Evolutionary conservation across 2,797 vertebrate genomes (phyloP).

Genomic region (Pseudochromis fuscus): DNA sequence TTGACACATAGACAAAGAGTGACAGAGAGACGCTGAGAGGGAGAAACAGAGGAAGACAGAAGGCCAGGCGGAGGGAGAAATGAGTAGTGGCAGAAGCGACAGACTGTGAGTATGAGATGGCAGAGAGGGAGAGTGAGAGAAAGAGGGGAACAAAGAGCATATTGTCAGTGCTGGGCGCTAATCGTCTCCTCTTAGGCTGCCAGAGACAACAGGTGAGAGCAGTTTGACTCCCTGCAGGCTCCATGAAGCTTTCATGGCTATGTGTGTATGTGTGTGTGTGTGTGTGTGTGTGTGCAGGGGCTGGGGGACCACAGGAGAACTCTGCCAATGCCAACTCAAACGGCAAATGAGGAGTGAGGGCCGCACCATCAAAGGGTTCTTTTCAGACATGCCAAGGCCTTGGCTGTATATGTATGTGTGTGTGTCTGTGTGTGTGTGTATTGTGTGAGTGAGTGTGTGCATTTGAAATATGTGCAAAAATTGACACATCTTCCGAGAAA

Average conservation of each 20-base stretch:
- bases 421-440: constrained; percentile 6
- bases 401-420: constrained; percentile 17
- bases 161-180: constrained; percentile 83
- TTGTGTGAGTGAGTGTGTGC: neutral
- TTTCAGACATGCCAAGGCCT: constrained; percentile 71
- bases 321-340: constrained; percentile 79
- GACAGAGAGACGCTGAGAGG: constrained; percentile 63
- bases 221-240: constrained; percentile 85
- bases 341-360: constrained; percentile 72
- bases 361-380: constrained; percentile 73
- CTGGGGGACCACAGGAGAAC: constrained; percentile 62
- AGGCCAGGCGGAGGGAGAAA: constrained; percentile 56
- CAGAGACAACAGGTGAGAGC: constrained; percentile 88
- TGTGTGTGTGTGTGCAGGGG: constrained; percentile 40
- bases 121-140: constrained; percentile 65
- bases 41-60: constrained; percentile 65
- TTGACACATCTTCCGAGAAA: constrained; percentile 36
- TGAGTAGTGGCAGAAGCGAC: constrained; percentile 70
- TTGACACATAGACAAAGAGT: constrained; percentile 60
- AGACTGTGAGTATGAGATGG: constrained; percentile 73
- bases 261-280: constrained; percentile 54
- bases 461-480: constrained; percentile 33
- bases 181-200: constrained; percentile 83
- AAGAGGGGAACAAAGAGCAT: constrained; percentile 81
- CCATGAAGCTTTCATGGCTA: constrained; percentile 78